Evolutionary conservation across 2,888 invertebrate species (phyloP).

Genomic region (Siphonodentalium dalli): DNA sequence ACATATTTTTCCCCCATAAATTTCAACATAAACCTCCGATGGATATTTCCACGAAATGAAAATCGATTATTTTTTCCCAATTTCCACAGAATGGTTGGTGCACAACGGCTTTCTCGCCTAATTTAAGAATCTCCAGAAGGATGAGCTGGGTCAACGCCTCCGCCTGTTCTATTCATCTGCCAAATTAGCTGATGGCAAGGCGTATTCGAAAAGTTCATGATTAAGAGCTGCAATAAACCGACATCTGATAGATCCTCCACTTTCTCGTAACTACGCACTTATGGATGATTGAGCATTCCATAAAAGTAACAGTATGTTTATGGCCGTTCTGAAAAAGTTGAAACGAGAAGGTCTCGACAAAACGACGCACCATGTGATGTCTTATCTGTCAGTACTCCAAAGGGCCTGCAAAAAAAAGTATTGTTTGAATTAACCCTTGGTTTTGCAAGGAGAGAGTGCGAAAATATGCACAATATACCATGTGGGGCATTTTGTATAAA

Average conservation of each 20-base stretch:
- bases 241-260: neutral
- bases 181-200: too few relatives aligned
- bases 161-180: too few relatives aligned
- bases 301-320: constrained; percentile 8
- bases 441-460: constrained; percentile 14
- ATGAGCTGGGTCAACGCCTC: too few relatives aligned
- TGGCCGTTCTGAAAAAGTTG: constrained; percentile 9
- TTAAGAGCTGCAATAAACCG: too few relatives aligned
- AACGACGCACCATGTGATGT: constrained; percentile 15
- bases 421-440: constrained; percentile 21
- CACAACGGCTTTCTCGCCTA: too few relatives aligned
- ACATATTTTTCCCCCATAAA: too few relatives aligned
- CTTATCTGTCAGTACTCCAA: neutral
- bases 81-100: too few relatives aligned
- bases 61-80: too few relatives aligned
- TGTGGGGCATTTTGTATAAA: constrained; percentile 5
- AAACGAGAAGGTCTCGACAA: constrained; percentile 12
- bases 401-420: constrained; percentile 9
- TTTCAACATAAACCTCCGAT: too few relatives aligned
- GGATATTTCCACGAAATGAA: too few relatives aligned
- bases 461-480: constrained; percentile 11
- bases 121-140: too few relatives aligned
- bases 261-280: neutral
- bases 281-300: neutral
- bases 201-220: too few relatives aligned